Evolutionary conservation across 2,888 invertebrate genomes (phyloP).

Genomic region (Metacarcinus magister): DNA sequence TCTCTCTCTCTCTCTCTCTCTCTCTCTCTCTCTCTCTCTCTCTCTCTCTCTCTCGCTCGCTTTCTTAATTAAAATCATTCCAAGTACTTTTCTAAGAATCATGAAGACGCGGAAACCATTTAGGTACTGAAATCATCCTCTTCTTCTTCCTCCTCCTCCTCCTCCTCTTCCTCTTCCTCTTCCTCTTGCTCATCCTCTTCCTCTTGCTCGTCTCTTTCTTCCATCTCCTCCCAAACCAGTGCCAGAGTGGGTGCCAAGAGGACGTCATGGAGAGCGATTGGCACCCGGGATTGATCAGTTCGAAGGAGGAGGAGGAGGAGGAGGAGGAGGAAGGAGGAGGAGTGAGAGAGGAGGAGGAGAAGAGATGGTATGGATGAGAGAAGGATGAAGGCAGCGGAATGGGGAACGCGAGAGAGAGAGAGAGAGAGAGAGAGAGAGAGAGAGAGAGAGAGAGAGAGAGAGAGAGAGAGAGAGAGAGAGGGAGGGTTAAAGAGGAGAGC

Average conservation of each 20-base stretch:
- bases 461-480: neutral
- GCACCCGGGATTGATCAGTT: slow-evolving; percentile 72
- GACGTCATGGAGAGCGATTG: slow-evolving; percentile 75
- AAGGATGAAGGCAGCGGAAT: slow-evolving; percentile 33
- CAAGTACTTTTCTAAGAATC: neutral
- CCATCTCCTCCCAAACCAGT: slow-evolving; percentile 64
- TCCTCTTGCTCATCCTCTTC: neutral
- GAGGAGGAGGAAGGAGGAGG: neutral
- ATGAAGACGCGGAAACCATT: neutral
- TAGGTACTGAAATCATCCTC: neutral
- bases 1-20: no score
- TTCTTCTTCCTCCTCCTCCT: neutral
- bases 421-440: slow-evolving; percentile 52
- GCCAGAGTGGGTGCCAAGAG: slow-evolving; percentile 64
- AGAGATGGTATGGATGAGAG: slow-evolving; percentile 33
- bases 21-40: no score
- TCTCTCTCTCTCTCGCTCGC: neutral
- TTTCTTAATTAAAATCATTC: neutral
- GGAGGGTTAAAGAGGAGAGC: neutral
- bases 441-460: slow-evolving; percentile 27
- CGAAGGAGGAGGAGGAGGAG: slow-evolving; percentile 47
- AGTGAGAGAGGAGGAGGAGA: neutral
- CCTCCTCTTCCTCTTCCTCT: neutral
- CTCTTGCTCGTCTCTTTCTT: neutral
- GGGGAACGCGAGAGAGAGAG: slow-evolving; percentile 16